Evolutionary conservation across 2,113 vertebrate genomes (phyloP).

Genomic region (Acrocephalus kingi): DNA sequence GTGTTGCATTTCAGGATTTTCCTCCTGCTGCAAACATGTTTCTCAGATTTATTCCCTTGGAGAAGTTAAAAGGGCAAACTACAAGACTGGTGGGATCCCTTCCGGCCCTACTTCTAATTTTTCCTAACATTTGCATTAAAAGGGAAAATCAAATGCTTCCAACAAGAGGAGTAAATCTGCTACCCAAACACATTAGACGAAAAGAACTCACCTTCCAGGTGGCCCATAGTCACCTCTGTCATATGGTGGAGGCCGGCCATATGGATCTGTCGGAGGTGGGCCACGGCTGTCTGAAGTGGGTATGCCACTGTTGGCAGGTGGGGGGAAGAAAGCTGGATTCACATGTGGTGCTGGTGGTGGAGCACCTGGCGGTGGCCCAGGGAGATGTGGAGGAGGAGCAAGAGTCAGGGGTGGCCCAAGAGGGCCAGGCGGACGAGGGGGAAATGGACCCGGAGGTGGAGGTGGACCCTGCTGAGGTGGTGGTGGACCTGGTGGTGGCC

Average conservation of each 20-base stretch:
- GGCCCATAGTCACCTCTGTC: conserved; percentile 96
- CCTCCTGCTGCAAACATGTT: not conserved
- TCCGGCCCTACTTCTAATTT: not conserved
- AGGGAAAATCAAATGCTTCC: not conserved
- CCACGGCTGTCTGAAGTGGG: conserved; percentile 91
- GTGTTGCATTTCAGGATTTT: not conserved
- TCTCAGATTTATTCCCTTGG: not conserved
- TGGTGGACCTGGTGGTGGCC: conserved; percentile 91
- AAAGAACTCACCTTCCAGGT: conserved; percentile 87
- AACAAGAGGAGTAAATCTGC: not conserved
- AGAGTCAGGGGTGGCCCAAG: conserved; percentile 93
- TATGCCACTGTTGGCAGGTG: conserved; percentile 93
- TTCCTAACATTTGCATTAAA: not conserved
- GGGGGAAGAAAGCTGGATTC: conserved; percentile 98
- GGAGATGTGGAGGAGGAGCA: conserved; percentile 95
- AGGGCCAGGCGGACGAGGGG: conserved; percentile 91
- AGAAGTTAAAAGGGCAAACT: not conserved
- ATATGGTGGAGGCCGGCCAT: conserved; percentile 93
- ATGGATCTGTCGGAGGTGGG: conserved; percentile 92
- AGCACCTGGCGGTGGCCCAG: conserved; percentile 94
- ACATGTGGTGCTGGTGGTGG: conserved; percentile 97
- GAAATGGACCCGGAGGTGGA: conserved; percentile 93
- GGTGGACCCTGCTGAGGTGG: conserved; percentile 94
- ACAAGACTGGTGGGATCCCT: not conserved
- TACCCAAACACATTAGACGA: not conserved